Evolutionary conservation across 2,797 vertebrate species (phyloP).

Genomic region (Myiotriccus ornatus): DNA sequence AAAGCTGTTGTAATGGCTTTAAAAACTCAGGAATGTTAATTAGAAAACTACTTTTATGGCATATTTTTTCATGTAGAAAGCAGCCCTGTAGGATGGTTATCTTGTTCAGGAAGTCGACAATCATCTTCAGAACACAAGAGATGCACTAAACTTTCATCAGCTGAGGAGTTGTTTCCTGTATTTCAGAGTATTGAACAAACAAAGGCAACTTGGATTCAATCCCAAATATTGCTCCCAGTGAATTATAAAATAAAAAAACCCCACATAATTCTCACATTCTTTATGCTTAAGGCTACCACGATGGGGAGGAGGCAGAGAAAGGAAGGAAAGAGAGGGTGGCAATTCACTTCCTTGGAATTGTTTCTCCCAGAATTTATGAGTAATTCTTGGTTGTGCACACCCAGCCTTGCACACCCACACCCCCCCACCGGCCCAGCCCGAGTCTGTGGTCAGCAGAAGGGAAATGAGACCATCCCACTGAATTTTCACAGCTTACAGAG

Average conservation of each 20-base stretch:
- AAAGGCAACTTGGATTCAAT: conserved; percentile 6
- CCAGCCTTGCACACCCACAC: accelerated
- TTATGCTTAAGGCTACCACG: not conserved
- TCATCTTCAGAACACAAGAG: not conserved
- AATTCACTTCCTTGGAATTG: not conserved
- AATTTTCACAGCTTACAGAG: not conserved
- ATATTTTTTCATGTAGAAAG: not conserved
- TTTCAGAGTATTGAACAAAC: not conserved
- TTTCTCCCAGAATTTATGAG: not conserved
- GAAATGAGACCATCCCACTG: not conserved
- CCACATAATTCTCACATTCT: not conserved
- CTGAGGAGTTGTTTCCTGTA: conserved; percentile 26
- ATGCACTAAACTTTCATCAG: not conserved
- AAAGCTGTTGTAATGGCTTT: not conserved
- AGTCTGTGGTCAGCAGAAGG: not conserved
- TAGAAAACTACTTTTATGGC: not conserved
- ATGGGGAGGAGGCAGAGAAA: not conserved
- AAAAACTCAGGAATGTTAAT: not conserved
- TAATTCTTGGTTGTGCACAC: not conserved
- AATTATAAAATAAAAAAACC: not conserved
- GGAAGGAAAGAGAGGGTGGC: not conserved
- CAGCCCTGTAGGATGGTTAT: not conserved
- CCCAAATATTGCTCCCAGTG: not conserved
- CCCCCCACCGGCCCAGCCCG: accelerated
- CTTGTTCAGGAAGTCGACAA: not conserved